Evolutionary conservation across 2,888 invertebrate genomes (phyloP).

Genomic region (Anarsia innoxiella): DNA sequence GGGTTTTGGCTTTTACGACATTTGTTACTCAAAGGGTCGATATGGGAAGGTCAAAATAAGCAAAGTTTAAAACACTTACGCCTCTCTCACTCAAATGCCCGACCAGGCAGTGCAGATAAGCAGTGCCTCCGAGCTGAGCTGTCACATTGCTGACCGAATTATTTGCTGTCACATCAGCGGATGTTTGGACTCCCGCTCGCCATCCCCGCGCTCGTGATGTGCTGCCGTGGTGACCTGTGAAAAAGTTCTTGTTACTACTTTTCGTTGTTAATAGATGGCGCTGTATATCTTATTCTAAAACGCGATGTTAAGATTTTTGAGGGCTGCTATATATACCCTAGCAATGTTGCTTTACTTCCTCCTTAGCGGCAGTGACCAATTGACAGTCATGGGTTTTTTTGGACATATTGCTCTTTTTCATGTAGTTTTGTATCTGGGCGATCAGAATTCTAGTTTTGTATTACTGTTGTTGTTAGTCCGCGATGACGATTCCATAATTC

Average conservation of each 20-base stretch:
- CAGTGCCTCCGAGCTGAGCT: slow-evolving; percentile 86
- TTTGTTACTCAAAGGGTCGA: no score
- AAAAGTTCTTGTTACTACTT: not conserved
- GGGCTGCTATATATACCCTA: no score
- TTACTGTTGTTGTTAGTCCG: no score
- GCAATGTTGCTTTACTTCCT: no score
- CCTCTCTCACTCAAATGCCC: slow-evolving; percentile 85
- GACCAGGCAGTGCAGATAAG: slow-evolving; percentile 87
- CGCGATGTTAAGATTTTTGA: not conserved
- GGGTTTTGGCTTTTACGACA: no score
- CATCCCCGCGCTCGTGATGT: slow-evolving; percentile 60
- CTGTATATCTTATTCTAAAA: not conserved
- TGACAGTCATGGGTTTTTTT: no score
- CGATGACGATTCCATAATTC: no score
- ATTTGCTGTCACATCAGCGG: slow-evolving; percentile 72
- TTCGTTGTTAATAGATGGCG: not conserved
- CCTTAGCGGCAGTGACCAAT: no score
- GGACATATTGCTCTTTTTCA: no score
- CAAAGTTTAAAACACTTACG: slow-evolving; percentile 49
- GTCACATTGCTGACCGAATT: slow-evolving; percentile 88
- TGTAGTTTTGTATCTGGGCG: no score
- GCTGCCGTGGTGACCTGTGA: slow-evolving; percentile 58
- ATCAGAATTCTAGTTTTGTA: no score
- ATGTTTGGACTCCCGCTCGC: slow-evolving; percentile 52
- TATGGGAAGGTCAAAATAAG: no score